Base-by-base conservation (phyloP, 2,888 invertebrate species). In the Sesia bembeciformis region DNA sequence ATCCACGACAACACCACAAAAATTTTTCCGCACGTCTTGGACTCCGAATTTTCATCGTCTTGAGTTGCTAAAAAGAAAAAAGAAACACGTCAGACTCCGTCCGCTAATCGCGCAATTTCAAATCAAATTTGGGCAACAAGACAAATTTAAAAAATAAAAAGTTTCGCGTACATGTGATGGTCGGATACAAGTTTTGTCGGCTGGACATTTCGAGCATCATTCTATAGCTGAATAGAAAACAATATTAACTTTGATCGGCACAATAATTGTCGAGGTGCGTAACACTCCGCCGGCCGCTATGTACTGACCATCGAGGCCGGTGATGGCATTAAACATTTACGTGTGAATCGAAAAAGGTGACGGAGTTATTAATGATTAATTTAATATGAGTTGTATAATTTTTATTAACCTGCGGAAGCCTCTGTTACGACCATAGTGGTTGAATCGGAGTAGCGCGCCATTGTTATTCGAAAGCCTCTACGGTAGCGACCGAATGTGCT, bases 1-100 rank as follows among this genome's bases (percentile, higher is more conserved):
- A 95, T 75, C 94, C 97, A 97, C 4, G 97, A 96, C 41, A 98
- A 81, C 38, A 91, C 90, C 50, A 96, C 94, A 51, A 98, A 90
- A 58, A 97, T 92, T 81, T 93, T 94, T 4, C 97, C 97, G 73
- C 97, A 97, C 54, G 93, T 91, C 64, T 94, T 95, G 0, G 91
- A 89, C 53, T 94, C 93, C 4, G 90, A 88, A 57, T 91, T 91
- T 39, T 81, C 82, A 52, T 92, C 91, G 40, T 94, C 93, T 23
- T 23, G 23, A 49, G 73, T 78, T 0, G 72, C 84, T 77, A 90
- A 91, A 93, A 84, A 23, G 23, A 23, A 23, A 23, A 23, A 23
- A 23, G 62, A 57, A 60, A 55, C 23, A 60, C 52, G 53, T 54
- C 5, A 42, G 3, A 42, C 42, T 6, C 7, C 1, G 5, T 5